Base-by-base conservation (phyloP, 1,140 invertebrate species). In the Anastatus disparis region DNA sequence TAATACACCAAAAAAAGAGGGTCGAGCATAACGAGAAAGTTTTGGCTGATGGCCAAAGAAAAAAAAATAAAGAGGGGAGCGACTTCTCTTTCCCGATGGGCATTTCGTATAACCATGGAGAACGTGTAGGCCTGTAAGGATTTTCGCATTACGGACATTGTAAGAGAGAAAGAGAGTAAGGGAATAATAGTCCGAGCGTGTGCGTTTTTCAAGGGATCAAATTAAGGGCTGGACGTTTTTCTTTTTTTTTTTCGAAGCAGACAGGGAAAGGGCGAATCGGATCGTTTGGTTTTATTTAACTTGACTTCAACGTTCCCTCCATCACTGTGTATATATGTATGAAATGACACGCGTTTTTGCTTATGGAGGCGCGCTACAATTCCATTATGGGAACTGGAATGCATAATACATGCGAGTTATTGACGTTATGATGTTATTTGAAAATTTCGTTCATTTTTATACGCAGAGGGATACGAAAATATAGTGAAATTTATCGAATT, bases 321-420 rank as follows among this genome's bases (percentile, higher is more conserved):
- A 27, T 29, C 20, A 8, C 61, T 4, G 1, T 24, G 17, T 3
- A 10, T 63, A 62, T 22, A 31, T 9, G 20, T 26, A n/a, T 24
- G 26, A 17, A 7, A 17, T 4, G 2, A 52, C 61, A 20, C 31
- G 29, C 58, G 72, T 72, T 66, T 72, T 40, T 24, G 63, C 22
- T 46, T 63, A 3, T 64, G 29, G 48, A 69, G 75, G 73, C 53
- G 68, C 63, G 59, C 58, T 66, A 75, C 78, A 82, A 84, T 82
- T 82, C 79, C 76, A 83, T 82, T 84, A 83, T 76, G n/a, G n/a
- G 75, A 77, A 77, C 73, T 74, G 77, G 76, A 76, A 73, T 75
- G 75, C 46, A 44, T 26, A n/a, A n/a, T n/a, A 38, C n/a, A 38
- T 10, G 6, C 27, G 53, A 27, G n/a, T n/a, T 0, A 2, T 31